phyloP scores from a whole-genome alignment of 2,888 invertebrate genomes.

The Nesidiocoris tenuis region DNA sequence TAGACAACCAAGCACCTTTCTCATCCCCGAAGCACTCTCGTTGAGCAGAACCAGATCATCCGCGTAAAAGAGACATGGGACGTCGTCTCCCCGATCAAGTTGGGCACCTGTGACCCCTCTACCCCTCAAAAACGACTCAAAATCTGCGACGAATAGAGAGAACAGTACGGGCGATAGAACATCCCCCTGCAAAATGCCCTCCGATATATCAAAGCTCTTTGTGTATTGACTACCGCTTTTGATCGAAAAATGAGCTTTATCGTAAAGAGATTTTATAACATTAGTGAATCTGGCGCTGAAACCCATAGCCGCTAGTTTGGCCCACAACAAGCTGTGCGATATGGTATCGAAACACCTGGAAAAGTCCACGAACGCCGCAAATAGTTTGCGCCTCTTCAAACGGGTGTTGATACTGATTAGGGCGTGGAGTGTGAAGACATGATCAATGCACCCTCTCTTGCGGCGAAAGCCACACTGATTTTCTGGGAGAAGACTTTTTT shows the following conservation, averaged over 20 bases:
- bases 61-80: slow-evolving; percentile 9
- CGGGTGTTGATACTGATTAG: not conserved
- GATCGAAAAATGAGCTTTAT: not conserved
- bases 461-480: slow-evolving; percentile 5
- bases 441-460: too few relatives aligned
- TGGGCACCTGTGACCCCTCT: slow-evolving; percentile 2
- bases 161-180: slow-evolving; percentile 13
- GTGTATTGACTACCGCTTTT: not conserved
- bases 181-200: slow-evolving; percentile 18
- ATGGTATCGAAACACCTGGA: slow-evolving; percentile 4
- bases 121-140: slow-evolving; percentile 2
- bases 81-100: not conserved
- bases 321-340: slow-evolving; percentile 1
- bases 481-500: slow-evolving; percentile 1
- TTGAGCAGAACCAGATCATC: slow-evolving; percentile 11
- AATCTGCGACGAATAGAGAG: slow-evolving; percentile 5
- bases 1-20: not conserved
- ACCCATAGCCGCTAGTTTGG: slow-evolving; percentile 2
- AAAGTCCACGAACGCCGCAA: slow-evolving; percentile 6
- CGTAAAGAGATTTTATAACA: not conserved
- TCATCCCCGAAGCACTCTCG: slow-evolving; percentile 4
- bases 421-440: not conserved
- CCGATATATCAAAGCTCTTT: not conserved
- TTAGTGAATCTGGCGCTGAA: slow-evolving; percentile 11
- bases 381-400: not conserved